Evolutionary conservation across 2,113 vertebrate species (phyloP).

Genomic region (Serinus canaria): DNA sequence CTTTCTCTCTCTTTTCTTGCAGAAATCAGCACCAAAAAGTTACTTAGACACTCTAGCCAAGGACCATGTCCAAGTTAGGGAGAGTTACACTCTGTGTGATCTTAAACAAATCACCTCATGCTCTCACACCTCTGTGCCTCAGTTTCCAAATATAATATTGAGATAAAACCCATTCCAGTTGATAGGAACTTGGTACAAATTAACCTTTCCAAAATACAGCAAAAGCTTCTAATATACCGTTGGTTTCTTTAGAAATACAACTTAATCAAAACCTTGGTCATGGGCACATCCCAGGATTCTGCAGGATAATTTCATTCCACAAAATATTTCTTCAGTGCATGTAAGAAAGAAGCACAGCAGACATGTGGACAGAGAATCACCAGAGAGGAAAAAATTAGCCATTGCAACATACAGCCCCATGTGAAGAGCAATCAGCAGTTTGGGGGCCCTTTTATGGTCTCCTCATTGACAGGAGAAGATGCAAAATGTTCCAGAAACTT

Average conservation of each 20-base stretch:
- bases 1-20: background rate
- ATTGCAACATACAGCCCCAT: background rate
- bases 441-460: background rate
- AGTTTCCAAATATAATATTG: background rate
- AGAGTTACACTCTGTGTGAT: background rate
- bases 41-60: background rate
- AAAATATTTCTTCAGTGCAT: background rate
- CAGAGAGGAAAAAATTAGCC: background rate
- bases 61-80: background rate
- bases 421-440: background rate
- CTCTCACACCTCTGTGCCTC: background rate
- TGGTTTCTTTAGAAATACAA: background rate
- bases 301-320: background rate
- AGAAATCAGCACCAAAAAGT: background rate
- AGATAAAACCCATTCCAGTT: background rate
- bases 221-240: background rate
- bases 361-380: background rate
- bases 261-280: background rate
- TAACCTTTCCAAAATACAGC: background rate
- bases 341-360: background rate
- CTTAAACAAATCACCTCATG: background rate
- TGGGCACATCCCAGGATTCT: background rate
- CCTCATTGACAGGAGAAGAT: background rate
- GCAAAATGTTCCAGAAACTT: background rate
- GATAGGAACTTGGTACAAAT: background rate